Evolutionary conservation across 1,140 invertebrate species (phyloP), one percentile per base, ranked within the genome.

Genomic region (Drosophila elegans): DNA sequence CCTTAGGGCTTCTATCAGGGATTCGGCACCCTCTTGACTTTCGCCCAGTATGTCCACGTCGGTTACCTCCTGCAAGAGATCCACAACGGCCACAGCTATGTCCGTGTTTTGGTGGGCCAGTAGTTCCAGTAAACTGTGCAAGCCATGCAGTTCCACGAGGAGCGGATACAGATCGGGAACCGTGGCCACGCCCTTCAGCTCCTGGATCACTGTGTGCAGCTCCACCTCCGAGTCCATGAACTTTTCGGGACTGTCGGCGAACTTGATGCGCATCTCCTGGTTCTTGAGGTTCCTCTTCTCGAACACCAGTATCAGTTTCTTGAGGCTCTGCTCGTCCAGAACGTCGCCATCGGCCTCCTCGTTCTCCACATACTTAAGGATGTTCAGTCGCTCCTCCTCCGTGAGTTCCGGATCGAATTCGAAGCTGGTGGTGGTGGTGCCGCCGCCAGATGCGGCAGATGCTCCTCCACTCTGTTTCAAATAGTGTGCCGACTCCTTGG

Each of bases 191-290:
- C 96, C 96, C 93, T 99, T 97, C 90, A 99, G 94, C 91, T 99
- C 97, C 93, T 99, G 96, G 67, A 99, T 94, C 2, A 96, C 95
- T 83, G 97, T 97, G 93, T 99, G 97, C 45, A 99, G 93, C 93
- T 99, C 98, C 10, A 99, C 93, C 94, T 99, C 99, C 53, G 98
- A 99, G 80, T 99, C 98, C 98, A 99, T 99, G 93, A 99, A 99
- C 93, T 98, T 99, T 91, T 99, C 97, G 42, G 99, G 98, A 80
- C 97, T 95, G 93, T 99, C 98, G 3, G 98, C 97, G 93, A 98
- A 99, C 93, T 99, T 99, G 1, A 99, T 99, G 80, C 99, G 95
- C 96, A 99, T 98, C 94, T 99, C 98, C 92, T 99, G 97, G 93
- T 99, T 99, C 93, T 96, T 98, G 0, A 98, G 93, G 44, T 97